Percentiles rank a stretch among this genome's conserved stretches.
These are phyloP conservation scores for Acanthosepion esculentum DNA, from an alignment of 2,888 invertebrate species.

Conservation along the genomic window DNA sequence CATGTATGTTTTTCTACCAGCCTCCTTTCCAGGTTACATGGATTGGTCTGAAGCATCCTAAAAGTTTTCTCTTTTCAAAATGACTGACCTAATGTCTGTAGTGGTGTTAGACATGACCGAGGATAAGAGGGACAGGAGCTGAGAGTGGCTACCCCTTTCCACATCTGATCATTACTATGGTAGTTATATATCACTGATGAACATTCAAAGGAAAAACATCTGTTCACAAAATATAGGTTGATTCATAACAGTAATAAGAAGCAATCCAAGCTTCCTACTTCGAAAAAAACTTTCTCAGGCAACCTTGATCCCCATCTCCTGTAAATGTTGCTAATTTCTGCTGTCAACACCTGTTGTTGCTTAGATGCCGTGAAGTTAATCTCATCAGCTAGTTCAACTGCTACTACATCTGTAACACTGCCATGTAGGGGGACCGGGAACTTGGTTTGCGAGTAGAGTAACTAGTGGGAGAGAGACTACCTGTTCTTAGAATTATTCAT, in stretches of 20 bases:
- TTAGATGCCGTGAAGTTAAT: neutral
- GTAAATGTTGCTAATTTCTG: neutral
- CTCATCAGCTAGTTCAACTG: neutral
- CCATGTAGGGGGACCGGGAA: neutral
- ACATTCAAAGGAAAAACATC: too few relatives aligned
- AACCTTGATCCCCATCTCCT: neutral
- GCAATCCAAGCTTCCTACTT: too few relatives aligned
- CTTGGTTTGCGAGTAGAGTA: neutral
- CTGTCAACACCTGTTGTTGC: conserved; percentile 11
- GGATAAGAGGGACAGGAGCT: neutral
- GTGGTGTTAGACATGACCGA: neutral
- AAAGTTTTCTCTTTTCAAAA: too few relatives aligned
- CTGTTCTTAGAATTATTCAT: neutral
- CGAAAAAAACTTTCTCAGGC: too few relatives aligned
- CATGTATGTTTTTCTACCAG: neutral
- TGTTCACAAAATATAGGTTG: too few relatives aligned
- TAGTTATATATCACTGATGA: too few relatives aligned
- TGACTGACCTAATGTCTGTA: neutral
- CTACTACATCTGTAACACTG: neutral
- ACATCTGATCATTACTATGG: too few relatives aligned
- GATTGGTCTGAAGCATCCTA: neutral
- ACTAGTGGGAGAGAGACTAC: neutral
- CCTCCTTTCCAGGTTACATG: neutral
- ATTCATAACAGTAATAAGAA: too few relatives aligned
- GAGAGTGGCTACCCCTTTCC: neutral